Conservation (phyloP, 1,140 invertebrate species). For the Drosophila tristis region DNA sequence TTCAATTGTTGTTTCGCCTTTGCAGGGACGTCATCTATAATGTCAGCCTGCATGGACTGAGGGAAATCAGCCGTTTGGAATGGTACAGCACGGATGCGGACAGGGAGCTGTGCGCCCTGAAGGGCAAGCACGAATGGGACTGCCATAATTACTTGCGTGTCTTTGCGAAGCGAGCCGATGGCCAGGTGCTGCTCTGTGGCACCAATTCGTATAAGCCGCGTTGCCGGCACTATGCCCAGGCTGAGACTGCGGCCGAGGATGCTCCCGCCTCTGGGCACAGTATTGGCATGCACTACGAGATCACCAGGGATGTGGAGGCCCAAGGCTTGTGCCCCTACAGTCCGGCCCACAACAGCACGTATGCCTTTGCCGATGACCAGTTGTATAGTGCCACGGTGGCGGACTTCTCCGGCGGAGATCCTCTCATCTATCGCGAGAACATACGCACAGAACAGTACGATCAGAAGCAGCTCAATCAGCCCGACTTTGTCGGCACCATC, state of each 20-base stretch:
- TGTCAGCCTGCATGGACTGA: constrained; percentile 89
- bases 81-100: constrained; percentile 94
- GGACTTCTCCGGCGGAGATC: constrained; percentile 96
- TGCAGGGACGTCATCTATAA: constrained; percentile 91
- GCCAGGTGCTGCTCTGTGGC: constrained; percentile 94
- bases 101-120: constrained; percentile 92
- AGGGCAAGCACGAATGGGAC: constrained; percentile 93
- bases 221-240: constrained; percentile 87
- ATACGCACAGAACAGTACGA: constrained; percentile 94
- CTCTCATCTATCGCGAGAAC: constrained; percentile 94
- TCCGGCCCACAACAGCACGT: constrained; percentile 96
- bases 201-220: constrained; percentile 98
- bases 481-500: constrained; percentile 96
- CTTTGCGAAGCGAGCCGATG: constrained; percentile 88
- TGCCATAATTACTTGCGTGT: constrained; percentile 99
- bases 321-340: constrained; percentile 96
- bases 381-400: constrained; percentile 97
- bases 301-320: constrained; percentile 90
- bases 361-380: constrained; percentile 92
- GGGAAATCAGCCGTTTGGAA: constrained; percentile 89
- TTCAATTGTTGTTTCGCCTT: constrained; percentile 84
- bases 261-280: constrained; percentile 1
- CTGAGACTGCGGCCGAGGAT: constrained; percentile 41
- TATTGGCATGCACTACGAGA: constrained; percentile 77
- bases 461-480: constrained; percentile 86